Conservation (phyloP, 2,888 invertebrate genomes). For the Lamellibrachia satsuma region DNA sequence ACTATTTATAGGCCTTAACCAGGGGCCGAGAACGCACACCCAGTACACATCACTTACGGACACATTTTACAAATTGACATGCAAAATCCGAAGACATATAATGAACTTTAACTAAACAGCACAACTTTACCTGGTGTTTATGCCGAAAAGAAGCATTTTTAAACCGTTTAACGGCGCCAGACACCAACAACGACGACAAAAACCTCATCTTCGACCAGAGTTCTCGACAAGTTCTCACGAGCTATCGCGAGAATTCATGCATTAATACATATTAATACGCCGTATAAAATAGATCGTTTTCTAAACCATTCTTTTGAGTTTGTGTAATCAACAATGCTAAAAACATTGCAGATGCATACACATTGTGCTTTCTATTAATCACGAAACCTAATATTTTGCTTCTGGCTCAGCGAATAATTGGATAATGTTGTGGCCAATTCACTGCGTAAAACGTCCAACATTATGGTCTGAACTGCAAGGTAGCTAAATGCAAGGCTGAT, state of each 20-base stretch:
- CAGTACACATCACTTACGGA: not conserved
- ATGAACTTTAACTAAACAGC: not conserved
- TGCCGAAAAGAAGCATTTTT: not conserved
- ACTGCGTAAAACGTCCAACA: slow-evolving; percentile 14
- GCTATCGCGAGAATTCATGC: not conserved
- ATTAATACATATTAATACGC: not conserved
- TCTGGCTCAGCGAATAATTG: not conserved
- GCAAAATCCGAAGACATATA: not conserved
- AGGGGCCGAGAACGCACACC: not conserved
- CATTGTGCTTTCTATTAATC: not conserved
- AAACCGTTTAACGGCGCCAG: not conserved
- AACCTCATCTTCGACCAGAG: not conserved
- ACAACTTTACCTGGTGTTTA: not conserved
- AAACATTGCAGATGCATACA: not conserved
- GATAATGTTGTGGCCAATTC: not conserved
- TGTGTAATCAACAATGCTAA: not conserved
- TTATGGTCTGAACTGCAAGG: slow-evolving; percentile 3
- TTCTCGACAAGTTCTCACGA: not conserved
- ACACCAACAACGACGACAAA: not conserved
- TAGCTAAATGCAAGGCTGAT: not conserved
- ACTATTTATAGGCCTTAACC: not conserved
- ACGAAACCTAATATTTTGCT: not conserved
- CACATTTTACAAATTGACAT: not conserved
- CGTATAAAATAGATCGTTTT: not conserved
- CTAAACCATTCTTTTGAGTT: not conserved